Percentiles rank a stretch among this genome's conserved stretches.
phyloP scores from a whole-genome alignment of 2,797 vertebrate species.

The Tadarida brasiliensis region DNA sequence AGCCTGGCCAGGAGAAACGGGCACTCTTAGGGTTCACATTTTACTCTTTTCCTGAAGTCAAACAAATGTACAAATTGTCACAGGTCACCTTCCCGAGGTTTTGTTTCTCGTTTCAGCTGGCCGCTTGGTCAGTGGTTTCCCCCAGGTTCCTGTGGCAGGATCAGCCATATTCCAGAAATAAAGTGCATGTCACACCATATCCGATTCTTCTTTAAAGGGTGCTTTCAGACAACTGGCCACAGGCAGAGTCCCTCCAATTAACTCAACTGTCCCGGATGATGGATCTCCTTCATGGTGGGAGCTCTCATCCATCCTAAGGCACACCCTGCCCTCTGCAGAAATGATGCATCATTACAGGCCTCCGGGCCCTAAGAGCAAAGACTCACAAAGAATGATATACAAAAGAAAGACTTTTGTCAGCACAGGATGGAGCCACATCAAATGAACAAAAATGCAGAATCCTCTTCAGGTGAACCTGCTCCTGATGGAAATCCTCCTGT shows the following conservation, averaged over 20 bases:
- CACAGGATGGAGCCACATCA: neutral
- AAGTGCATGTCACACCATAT: neutral
- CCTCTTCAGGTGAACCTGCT: neutral
- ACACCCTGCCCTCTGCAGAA: constrained; percentile 52
- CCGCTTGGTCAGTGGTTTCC: neutral
- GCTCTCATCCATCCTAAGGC: constrained; percentile 61
- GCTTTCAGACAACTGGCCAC: constrained; percentile 47
- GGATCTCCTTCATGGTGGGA: constrained; percentile 14
- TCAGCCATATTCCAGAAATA: constrained; percentile 13
- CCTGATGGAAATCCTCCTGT: neutral
- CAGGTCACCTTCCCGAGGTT: neutral
- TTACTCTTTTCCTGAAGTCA: neutral
- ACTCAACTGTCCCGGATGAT: constrained; percentile 58
- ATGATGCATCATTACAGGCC: constrained; percentile 45
- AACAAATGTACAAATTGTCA: neutral
- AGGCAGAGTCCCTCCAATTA: constrained; percentile 67
- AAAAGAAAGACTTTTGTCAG: constrained; percentile 10
- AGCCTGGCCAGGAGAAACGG: neutral
- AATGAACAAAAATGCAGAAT: neutral
- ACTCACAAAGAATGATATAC: constrained; percentile 9
- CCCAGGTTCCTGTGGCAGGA: neutral
- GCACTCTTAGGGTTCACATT: neutral
- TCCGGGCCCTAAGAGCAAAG: neutral
- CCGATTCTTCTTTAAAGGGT: constrained; percentile 40
- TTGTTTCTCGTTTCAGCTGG: neutral